phyloP scores from a whole-genome alignment of 2,797 vertebrate species.

The Sebastes steindachneri region DNA sequence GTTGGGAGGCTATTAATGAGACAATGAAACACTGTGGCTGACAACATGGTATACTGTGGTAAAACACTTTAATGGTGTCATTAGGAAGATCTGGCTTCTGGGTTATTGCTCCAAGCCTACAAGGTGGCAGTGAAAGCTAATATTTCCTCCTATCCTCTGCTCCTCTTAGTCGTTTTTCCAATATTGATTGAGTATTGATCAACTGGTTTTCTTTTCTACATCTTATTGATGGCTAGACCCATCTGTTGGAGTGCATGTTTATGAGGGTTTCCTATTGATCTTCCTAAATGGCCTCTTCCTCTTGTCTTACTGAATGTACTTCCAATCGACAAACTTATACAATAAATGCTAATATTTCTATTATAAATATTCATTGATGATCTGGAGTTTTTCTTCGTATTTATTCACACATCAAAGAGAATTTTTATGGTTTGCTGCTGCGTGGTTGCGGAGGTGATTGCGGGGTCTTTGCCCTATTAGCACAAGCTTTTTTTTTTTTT shows the following conservation, averaged over 20 bases:
- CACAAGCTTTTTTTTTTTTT: slow-evolving; percentile 19
- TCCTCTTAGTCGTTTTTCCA: slow-evolving; percentile 16
- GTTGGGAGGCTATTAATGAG: slow-evolving; percentile 81
- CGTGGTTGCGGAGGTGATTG: slow-evolving; percentile 43
- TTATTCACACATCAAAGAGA: slow-evolving; percentile 48
- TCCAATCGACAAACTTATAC: slow-evolving; percentile 10
- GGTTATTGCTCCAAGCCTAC: slow-evolving; percentile 42
- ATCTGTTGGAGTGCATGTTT: slow-evolving; percentile 67
- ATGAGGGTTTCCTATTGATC: slow-evolving; percentile 63
- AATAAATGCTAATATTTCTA: slow-evolving; percentile 38
- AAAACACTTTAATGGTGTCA: slow-evolving; percentile 69
- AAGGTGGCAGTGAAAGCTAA: slow-evolving; percentile 44
- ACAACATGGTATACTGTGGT: slow-evolving; percentile 65
- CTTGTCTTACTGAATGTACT: slow-evolving; percentile 17
- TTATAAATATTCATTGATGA: slow-evolving; percentile 51
- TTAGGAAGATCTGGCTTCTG: slow-evolving; percentile 54
- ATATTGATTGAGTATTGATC: slow-evolving; percentile 65
- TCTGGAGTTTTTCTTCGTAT: slow-evolving; percentile 32
- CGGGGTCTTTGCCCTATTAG: slow-evolving; percentile 45
- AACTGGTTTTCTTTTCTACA: slow-evolving; percentile 51
- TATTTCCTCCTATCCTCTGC: slow-evolving; percentile 8
- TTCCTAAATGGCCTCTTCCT: slow-evolving; percentile 30
- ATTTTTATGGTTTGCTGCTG: slow-evolving; percentile 30
- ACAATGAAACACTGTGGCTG: slow-evolving; percentile 62
- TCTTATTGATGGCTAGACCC: slow-evolving; percentile 45